phyloP scores from a whole-genome alignment of 2,797 vertebrate genomes.

The Sebastolobus alascanus region DNA sequence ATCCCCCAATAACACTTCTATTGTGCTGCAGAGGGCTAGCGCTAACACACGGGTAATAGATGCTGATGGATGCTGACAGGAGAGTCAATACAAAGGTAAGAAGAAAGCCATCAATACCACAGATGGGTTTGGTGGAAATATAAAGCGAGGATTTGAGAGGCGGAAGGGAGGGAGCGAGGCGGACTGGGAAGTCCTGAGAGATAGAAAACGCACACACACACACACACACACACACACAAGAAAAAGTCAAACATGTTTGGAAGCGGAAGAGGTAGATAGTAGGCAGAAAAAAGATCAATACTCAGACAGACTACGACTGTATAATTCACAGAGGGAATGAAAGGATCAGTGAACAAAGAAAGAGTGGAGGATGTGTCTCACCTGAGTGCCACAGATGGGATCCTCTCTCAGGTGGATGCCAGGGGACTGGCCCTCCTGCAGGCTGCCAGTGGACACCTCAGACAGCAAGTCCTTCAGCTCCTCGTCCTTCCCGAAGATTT shows the following conservation, averaged over 20 bases:
- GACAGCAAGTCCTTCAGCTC: conserved; percentile 95
- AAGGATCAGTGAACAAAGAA: conserved; percentile 66
- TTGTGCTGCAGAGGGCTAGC: conserved; percentile 63
- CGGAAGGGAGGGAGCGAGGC: conserved; percentile 33
- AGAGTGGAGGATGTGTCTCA: conserved; percentile 64
- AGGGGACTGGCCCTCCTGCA: conserved; percentile 92
- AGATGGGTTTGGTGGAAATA: conserved; percentile 61
- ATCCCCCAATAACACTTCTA: conserved; percentile 75
- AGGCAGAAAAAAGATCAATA: conserved; percentile 73
- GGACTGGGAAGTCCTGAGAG: conserved; percentile 53
- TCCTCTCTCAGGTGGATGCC: conserved; percentile 95
- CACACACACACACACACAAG: conserved; percentile 21
- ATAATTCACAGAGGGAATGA: conserved; percentile 66
- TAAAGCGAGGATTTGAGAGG: conserved; percentile 62
- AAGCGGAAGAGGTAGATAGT: conserved; percentile 57
- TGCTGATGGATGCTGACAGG: conserved; percentile 77
- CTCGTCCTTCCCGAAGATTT: conserved; percentile 96
- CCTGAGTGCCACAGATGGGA: conserved; percentile 95
- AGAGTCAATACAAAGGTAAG: conserved; percentile 76
- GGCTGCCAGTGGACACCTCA: conserved; percentile 90
- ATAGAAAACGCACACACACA: conserved; percentile 30
- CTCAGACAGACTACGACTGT: conserved; percentile 56
- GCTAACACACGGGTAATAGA: conserved; percentile 72
- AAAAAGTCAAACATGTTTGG: conserved; percentile 63
- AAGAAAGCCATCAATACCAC: conserved; percentile 76